Percentiles rank a stretch among this genome's conserved stretches.
phyloP scores from a whole-genome alignment of 2,888 invertebrate species.

The Agrotis segetum region DNA sequence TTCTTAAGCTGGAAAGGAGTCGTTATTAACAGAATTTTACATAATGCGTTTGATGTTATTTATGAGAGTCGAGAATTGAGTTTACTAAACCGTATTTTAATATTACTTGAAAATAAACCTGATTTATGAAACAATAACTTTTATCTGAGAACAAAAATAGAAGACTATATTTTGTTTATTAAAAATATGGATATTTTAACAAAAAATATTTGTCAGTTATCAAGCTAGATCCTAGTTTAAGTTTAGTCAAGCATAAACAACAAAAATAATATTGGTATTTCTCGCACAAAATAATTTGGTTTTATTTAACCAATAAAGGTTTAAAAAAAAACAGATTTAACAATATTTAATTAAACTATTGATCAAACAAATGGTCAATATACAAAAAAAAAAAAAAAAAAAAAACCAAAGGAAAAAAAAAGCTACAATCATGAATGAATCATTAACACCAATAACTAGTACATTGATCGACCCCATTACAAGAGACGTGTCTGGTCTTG shows the following conservation, averaged over 20 bases:
- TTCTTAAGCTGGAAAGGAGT: conserved; percentile 19
- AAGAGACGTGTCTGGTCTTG: conserved; percentile 57
- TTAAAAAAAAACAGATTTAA: too few relatives aligned
- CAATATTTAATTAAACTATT: too few relatives aligned
- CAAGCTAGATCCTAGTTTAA: too few relatives aligned
- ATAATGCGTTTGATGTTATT: conserved; percentile 25
- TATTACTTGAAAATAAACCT: conserved; percentile 1
- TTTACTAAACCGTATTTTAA: conserved; percentile 8
- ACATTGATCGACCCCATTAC: conserved; percentile 58
- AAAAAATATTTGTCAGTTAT: background rate
- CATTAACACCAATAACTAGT: conserved; percentile 30
- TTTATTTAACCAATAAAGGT: too few relatives aligned
- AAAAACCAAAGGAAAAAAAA: conserved; percentile 1
- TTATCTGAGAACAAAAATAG: background rate
- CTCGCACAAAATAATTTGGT: too few relatives aligned
- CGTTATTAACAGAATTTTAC: conserved; percentile 26
- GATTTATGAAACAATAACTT: conserved; percentile 31
- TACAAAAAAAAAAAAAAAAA: background rate
- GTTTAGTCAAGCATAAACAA: too few relatives aligned
- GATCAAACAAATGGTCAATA: too few relatives aligned
- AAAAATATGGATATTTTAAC: background rate
- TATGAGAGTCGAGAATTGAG: conserved; percentile 16
- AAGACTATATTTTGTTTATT: background rate
- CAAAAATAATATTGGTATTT: too few relatives aligned
- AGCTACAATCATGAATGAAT: conserved; percentile 11